Conservation (phyloP, 1,140 invertebrate species). For the Papilio polytes region DNA sequence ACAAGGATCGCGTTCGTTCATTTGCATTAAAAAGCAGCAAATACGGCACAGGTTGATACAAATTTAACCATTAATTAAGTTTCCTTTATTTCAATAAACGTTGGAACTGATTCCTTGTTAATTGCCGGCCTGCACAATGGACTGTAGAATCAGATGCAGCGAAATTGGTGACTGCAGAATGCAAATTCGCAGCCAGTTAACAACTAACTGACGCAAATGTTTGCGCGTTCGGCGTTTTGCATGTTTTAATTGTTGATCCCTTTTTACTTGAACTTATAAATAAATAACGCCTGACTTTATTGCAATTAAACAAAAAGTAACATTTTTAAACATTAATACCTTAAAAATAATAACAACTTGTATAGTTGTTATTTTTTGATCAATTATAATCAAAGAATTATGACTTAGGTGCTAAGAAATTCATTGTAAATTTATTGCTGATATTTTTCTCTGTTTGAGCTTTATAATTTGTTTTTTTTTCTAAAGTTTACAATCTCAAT, state of each 20-base stretch:
- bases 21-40: slow-evolving; percentile 53
- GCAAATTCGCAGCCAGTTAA: slow-evolving; percentile 51
- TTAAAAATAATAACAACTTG: not conserved
- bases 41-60: slow-evolving; percentile 53
- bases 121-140: slow-evolving; percentile 67
- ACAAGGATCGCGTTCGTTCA: slow-evolving; percentile 35
- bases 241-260: slow-evolving; percentile 64
- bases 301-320: not conserved
- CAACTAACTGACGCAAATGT: slow-evolving; percentile 60
- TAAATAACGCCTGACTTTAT: not conserved
- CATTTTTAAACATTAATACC: not conserved
- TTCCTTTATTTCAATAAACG: slow-evolving; percentile 74
- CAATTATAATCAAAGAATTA: too few species aligned
- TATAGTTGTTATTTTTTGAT: too few species aligned
- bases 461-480: too few species aligned
- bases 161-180: slow-evolving; percentile 48
- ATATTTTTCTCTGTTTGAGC: too few species aligned
- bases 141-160: slow-evolving; percentile 65
- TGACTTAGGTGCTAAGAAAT: too few species aligned
- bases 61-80: slow-evolving; percentile 72
- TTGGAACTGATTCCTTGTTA: slow-evolving; percentile 74
- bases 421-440: too few species aligned
- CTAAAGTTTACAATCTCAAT: too few species aligned
- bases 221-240: slow-evolving; percentile 62
- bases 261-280: slow-evolving; percentile 52